phyloP scores from a whole-genome alignment of 2,113 vertebrate species.

The Poeciliopsis turrubarensis region DNA sequence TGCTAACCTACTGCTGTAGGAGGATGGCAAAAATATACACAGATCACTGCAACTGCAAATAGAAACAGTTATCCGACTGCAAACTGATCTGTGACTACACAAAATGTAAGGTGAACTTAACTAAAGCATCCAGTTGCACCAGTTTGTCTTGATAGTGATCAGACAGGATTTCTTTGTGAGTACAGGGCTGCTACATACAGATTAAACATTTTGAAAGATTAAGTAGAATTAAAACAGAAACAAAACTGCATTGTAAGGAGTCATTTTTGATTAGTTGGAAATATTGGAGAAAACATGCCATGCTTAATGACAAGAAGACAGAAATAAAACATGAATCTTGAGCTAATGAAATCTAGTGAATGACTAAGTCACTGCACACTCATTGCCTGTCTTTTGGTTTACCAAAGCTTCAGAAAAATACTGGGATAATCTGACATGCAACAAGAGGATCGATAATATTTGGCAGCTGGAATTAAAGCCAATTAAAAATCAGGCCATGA shows the following conservation, averaged over 20 bases:
- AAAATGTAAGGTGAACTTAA: neutral
- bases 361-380: conserved; percentile 75
- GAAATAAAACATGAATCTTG: conserved; percentile 60
- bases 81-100: conserved; percentile 9
- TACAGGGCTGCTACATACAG: conserved; percentile 8
- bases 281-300: conserved; percentile 58
- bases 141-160: neutral
- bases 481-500: conserved; percentile 33
- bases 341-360: conserved; percentile 64
- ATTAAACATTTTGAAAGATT: conserved; percentile 18
- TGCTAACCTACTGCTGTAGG: conserved; percentile 23
- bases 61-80: conserved; percentile 40
- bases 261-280: conserved; percentile 25
- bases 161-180: conserved; percentile 19
- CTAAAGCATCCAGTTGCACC: conserved; percentile 3
- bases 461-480: conserved; percentile 36
- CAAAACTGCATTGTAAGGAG: neutral
- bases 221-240: neutral
- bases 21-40: conserved; percentile 23
- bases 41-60: conserved; percentile 35
- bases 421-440: neutral
- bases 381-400: conserved; percentile 65
- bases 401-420: neutral
- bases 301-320: conserved; percentile 50
- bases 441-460: conserved; percentile 3